phyloP scores from a whole-genome alignment of 2,888 invertebrate genomes.

The Chromoteleia sp. region DNA sequence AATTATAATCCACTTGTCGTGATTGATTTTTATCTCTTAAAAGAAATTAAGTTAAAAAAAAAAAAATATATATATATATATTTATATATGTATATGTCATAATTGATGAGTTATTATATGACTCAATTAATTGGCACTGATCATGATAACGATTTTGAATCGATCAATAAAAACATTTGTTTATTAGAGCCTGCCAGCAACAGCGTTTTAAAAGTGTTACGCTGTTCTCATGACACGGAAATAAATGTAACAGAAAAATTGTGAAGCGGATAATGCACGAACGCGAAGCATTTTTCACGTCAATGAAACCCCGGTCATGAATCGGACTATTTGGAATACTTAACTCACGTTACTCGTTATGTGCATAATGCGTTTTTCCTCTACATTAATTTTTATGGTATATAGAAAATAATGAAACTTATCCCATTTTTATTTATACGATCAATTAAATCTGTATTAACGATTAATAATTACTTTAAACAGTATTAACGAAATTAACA shows the following conservation, averaged over 20 bases:
- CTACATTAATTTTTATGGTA: slow-evolving; percentile 39
- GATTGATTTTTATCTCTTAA: too few species aligned
- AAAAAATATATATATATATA: background rate
- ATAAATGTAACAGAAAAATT: slow-evolving; percentile 72
- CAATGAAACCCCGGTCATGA: slow-evolving; percentile 64
- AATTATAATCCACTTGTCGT: too few species aligned
- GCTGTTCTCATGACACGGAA: slow-evolving; percentile 70
- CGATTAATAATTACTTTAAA: too few species aligned
- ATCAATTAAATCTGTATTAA: too few species aligned
- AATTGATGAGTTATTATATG: background rate
- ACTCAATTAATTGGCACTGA: slow-evolving; percentile 8
- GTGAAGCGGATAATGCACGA: slow-evolving; percentile 68
- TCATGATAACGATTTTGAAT: slow-evolving; percentile 20
- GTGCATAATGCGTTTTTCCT: slow-evolving; percentile 36
- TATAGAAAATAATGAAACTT: too few species aligned
- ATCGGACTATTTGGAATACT: slow-evolving; percentile 57
- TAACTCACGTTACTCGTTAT: slow-evolving; percentile 35
- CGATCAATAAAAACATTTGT: slow-evolving; percentile 56
- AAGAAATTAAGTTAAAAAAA: too few species aligned
- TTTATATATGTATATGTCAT: background rate
- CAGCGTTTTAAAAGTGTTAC: slow-evolving; percentile 64
- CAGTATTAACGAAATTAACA: too few species aligned
- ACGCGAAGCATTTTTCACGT: slow-evolving; percentile 65
- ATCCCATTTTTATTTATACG: background rate
- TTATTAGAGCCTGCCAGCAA: slow-evolving; percentile 60